These are phyloP conservation scores for Callochromis pleurospilus DNA, from an alignment of 2,113 vertebrate species.

Conservation along the genomic window DNA sequence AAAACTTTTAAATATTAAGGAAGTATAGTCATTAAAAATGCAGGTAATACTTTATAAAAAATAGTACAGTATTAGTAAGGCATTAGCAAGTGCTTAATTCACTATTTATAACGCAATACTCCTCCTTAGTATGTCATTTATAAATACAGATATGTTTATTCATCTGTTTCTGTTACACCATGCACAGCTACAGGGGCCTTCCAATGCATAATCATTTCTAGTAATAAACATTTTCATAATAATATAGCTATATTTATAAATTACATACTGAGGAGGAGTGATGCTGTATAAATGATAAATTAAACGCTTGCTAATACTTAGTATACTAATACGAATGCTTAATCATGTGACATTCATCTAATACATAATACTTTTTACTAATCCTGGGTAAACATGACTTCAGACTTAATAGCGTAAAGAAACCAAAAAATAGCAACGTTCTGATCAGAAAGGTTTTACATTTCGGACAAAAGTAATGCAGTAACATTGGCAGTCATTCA, in stretches of 20 bases:
- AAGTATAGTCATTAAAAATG: not conserved
- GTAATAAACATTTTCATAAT: fast-evolving
- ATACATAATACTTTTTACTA: not conserved
- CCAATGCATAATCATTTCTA: fast-evolving
- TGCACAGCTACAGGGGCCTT: not conserved
- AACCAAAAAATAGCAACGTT: not conserved
- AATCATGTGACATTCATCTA: not conserved
- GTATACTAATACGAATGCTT: not conserved
- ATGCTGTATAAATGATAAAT: not conserved
- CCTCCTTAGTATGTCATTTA: not conserved
- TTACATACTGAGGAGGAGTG: not conserved
- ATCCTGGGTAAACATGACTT: not conserved
- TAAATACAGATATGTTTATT: not conserved
- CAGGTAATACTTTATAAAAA: not conserved
- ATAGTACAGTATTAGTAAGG: not conserved
- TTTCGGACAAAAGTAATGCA: not conserved
- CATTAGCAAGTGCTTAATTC: not conserved
- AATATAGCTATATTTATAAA: not conserved
- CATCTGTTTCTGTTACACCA: not conserved
- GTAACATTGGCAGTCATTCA: not conserved
- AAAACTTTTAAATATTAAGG: fast-evolving
- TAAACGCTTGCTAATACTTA: fast-evolving
- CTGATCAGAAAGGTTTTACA: not conserved
- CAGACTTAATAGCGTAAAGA: not conserved
- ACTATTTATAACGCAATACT: fast-evolving